These are phyloP conservation scores for Papilio helenus DNA, from an alignment of 1,140 invertebrate genomes.

Conservation along the genomic window DNA sequence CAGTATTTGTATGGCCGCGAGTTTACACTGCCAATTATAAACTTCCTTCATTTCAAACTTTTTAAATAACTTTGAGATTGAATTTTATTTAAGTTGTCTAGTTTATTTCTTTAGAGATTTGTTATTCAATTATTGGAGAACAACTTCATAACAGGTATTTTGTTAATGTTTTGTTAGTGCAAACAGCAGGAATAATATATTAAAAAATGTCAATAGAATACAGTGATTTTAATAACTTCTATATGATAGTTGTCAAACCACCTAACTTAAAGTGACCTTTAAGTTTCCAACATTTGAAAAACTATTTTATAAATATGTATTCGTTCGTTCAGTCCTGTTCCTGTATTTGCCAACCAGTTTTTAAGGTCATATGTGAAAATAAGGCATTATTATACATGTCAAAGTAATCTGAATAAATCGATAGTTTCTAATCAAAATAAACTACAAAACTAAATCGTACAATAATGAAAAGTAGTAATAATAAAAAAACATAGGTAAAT, in stretches of 20 bases:
- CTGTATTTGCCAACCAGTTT: background rate
- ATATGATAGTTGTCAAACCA: background rate
- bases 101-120: no score
- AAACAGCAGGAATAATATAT: background rate
- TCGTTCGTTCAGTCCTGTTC: background rate
- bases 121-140: no score
- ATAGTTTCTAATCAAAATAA: background rate
- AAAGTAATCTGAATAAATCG: background rate
- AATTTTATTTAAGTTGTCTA: no score
- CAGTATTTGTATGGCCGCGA: background rate
- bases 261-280: background rate
- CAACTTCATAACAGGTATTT: no score
- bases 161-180: background rate
- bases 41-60: no score
- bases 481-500: background rate
- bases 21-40: no score
- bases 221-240: background rate
- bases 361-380: slow-evolving; percentile 25
- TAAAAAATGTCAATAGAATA: background rate
- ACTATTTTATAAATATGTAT: background rate
- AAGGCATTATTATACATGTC: background rate
- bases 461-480: no score
- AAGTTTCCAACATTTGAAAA: background rate
- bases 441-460: background rate
- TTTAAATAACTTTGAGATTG: no score